A percentile compares a stretch with the other conserved stretches of the same genome.
Evolutionary conservation across 2,888 invertebrate genomes (phyloP).

Genomic region (Diloba caeruleocephala): DNA sequence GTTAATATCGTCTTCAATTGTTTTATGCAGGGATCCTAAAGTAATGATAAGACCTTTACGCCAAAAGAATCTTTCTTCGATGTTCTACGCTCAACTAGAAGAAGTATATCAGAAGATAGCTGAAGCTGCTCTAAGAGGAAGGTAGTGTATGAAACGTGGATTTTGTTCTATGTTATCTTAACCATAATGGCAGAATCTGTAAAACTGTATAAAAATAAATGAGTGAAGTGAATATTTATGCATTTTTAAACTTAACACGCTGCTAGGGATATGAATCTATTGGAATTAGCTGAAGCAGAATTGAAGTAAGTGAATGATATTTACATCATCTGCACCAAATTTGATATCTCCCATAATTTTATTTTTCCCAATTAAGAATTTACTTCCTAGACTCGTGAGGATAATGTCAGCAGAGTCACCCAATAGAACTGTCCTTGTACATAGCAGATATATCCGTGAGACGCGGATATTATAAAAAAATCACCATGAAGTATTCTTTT

Average conservation of each 20-base stretch:
- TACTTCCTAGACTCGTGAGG: too few species aligned
- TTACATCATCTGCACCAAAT: too few species aligned
- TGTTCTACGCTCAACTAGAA: slow-evolving; percentile 87
- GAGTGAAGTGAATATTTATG: background rate
- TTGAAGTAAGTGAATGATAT: slow-evolving; percentile 69
- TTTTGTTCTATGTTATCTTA: background rate
- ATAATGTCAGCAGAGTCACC: too few species aligned
- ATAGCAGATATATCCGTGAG: too few species aligned
- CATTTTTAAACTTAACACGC: slow-evolving; percentile 67
- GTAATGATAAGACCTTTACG: slow-evolving; percentile 89
- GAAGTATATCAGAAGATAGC: slow-evolving; percentile 90
- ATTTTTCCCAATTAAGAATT: background rate
- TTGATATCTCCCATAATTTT: too few species aligned
- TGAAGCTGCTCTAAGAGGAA: slow-evolving; percentile 87
- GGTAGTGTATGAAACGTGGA: slow-evolving; percentile 69
- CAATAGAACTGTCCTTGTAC: too few species aligned
- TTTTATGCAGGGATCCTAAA: slow-evolving; percentile 71
- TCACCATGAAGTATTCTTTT: too few species aligned
- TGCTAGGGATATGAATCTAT: slow-evolving; percentile 76
- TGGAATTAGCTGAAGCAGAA: slow-evolving; percentile 71
- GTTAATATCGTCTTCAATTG: background rate
- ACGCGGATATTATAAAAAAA: too few species aligned
- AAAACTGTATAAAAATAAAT: too few species aligned
- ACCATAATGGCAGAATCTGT: background rate
- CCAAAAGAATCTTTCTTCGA: slow-evolving; percentile 89